Conservation (phyloP, 2,888 invertebrate genomes). For the Tyria jacobaeae region DNA sequence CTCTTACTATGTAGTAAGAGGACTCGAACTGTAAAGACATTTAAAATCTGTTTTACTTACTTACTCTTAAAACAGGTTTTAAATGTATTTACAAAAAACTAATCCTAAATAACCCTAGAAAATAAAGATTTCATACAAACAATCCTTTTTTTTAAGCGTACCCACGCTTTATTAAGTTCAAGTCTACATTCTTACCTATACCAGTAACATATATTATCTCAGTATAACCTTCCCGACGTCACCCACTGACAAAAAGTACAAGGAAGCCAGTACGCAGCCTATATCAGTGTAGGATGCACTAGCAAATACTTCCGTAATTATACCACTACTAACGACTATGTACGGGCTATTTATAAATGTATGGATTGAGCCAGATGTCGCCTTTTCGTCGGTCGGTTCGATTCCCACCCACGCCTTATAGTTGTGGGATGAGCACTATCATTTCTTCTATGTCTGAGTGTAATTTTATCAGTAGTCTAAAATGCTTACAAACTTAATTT, state of each 20-base stretch:
- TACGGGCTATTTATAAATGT: neutral
- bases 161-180: slow-evolving; percentile 4
- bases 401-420: no score
- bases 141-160: neutral
- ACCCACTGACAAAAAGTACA: slow-evolving; percentile 34
- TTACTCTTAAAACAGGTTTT: no score
- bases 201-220: slow-evolving; percentile 10
- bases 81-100: no score
- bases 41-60: no score
- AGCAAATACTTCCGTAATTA: slow-evolving; percentile 38
- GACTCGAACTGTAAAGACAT: no score
- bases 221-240: slow-evolving; percentile 19
- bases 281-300: slow-evolving; percentile 16
- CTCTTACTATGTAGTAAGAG: no score
- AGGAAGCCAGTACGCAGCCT: slow-evolving; percentile 38
- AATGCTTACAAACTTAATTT: no score
- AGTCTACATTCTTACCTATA: slow-evolving; percentile 14
- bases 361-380: no score
- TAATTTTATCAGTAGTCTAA: no score
- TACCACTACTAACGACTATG: slow-evolving; percentile 5
- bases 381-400: no score
- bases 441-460: no score
- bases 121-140: neutral
- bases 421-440: no score
- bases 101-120: neutral